phyloP scores from a whole-genome alignment of 2,888 invertebrate genomes.

The Mystacides longicornis region DNA sequence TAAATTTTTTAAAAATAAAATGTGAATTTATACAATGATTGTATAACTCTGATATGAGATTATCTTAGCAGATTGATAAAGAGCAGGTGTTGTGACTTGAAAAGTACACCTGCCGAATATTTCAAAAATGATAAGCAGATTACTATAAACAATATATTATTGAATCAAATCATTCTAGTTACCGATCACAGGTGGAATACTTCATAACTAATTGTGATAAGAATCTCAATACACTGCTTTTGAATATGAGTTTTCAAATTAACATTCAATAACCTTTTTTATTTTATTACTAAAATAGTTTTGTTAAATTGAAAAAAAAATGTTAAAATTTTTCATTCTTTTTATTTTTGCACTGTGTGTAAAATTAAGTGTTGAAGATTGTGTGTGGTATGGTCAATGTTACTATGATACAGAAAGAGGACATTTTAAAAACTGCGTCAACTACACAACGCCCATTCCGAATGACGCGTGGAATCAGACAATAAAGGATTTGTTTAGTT shows the following conservation, averaged over 20 bases:
- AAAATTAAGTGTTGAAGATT: conserved; percentile 28
- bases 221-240: too few species aligned
- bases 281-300: neutral
- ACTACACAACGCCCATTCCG: conserved; percentile 34
- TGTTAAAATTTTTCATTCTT: too few species aligned
- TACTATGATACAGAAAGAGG: conserved; percentile 27
- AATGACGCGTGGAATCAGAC: conserved; percentile 35
- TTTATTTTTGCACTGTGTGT: neutral
- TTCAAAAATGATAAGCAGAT: too few species aligned
- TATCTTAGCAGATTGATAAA: neutral
- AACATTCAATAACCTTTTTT: neutral
- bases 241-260: neutral
- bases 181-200: neutral
- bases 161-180: neutral
- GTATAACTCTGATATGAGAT: neutral
- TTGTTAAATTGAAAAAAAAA: too few species aligned
- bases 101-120: too few species aligned
- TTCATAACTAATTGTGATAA: neutral
- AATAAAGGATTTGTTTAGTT: conserved; percentile 37
- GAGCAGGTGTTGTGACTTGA: neutral
- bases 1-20: too few species aligned
- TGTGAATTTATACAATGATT: too few species aligned
- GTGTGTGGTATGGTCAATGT: conserved; percentile 57
- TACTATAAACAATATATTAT: too few species aligned
- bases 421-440: conserved; percentile 37